Percentiles rank a stretch among this genome's conserved stretches.
Conservation (phyloP, 2,113 vertebrate genomes). For the Phylloscopus trochiloides region DNA sequence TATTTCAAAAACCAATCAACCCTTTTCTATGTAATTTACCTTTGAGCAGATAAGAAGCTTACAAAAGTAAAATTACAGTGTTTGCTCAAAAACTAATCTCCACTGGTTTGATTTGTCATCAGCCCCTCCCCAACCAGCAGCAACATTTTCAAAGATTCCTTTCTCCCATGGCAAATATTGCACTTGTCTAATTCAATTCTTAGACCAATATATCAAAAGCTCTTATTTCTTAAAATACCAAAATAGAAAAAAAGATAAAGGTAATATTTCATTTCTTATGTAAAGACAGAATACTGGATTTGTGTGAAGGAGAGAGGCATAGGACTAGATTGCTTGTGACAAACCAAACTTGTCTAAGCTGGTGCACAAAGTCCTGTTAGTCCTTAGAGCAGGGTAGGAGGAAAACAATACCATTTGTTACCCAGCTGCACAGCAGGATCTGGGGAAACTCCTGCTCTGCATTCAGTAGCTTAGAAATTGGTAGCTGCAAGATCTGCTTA, state of each 20-base stretch:
- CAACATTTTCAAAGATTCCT: background rate
- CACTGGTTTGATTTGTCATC: background rate
- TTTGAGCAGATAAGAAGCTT: slow-evolving; percentile 48
- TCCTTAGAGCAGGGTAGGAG: background rate
- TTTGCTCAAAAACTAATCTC: slow-evolving; percentile 5
- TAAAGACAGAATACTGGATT: background rate
- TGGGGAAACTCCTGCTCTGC: background rate
- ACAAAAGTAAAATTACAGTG: slow-evolving; percentile 21
- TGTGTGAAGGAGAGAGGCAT: background rate
- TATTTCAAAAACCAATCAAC: background rate
- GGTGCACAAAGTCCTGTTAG: background rate
- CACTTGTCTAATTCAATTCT: background rate
- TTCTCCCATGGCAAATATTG: background rate
- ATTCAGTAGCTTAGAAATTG: background rate
- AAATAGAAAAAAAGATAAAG: background rate
- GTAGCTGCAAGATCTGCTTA: background rate
- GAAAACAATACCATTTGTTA: background rate
- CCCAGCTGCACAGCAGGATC: background rate
- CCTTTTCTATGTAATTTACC: background rate
- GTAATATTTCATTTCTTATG: background rate
- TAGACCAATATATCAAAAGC: background rate
- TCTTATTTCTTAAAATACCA: background rate
- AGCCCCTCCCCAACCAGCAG: background rate
- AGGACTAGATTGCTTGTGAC: background rate
- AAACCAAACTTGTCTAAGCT: background rate